Evolutionary conservation across 2,888 invertebrate genomes (phyloP).

Genomic region (Chrysolina haemoptera): DNA sequence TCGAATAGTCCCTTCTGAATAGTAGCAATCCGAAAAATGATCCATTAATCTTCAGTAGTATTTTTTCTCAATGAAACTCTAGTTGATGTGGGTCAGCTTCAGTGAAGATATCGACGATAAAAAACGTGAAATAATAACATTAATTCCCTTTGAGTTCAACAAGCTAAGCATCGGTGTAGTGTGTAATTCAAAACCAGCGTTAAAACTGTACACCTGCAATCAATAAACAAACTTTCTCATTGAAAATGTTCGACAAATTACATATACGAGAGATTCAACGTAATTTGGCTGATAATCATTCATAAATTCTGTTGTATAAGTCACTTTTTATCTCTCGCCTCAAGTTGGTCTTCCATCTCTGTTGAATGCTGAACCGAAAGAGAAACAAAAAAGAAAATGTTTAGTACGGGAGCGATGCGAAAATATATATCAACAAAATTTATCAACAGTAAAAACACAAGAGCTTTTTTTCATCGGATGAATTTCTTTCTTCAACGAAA

Average conservation of each 20-base stretch:
- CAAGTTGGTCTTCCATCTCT: conserved; percentile 36
- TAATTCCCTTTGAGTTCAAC: conserved; percentile 38
- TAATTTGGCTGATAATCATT: conserved; percentile 52
- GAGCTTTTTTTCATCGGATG: no score
- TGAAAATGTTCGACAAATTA: conserved; percentile 51
- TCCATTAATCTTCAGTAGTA: not conserved
- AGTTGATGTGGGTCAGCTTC: conserved; percentile 23
- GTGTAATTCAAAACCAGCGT: conserved; percentile 46
- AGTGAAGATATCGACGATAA: conserved; percentile 26
- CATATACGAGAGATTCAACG: conserved; percentile 48
- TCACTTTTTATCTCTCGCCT: conserved; percentile 45
- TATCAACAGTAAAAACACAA: no score
- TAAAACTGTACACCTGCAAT: conserved; percentile 55
- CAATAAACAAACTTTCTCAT: conserved; percentile 60
- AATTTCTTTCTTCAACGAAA: no score
- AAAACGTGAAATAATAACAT: conserved; percentile 41
- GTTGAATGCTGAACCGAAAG: conserved; percentile 30
- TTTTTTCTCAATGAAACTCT: conserved; percentile 11
- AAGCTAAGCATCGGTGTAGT: conserved; percentile 37
- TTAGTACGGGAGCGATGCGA: conserved; percentile 27
- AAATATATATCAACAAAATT: not conserved
- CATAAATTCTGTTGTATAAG: conserved; percentile 52
- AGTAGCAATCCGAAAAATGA: no score
- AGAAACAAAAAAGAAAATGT: conserved; percentile 28
- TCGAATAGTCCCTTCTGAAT: no score